Base-by-base conservation (phyloP, 2,797 vertebrate species). In the Diplodus puntazzo region DNA sequence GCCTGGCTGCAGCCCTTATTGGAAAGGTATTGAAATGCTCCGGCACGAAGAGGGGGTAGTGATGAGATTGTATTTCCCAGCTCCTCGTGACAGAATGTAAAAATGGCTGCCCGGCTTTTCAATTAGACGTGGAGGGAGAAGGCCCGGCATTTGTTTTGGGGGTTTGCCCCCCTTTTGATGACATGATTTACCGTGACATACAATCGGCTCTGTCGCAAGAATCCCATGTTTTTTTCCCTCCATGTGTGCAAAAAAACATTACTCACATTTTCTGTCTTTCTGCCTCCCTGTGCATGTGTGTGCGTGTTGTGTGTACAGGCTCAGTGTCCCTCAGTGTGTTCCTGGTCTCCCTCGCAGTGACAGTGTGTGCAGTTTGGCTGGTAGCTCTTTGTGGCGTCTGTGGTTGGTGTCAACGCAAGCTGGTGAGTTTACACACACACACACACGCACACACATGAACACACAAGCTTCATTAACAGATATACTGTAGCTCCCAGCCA, bases 381-480 rank as follows among this genome's bases (percentile, higher is more conserved):
- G 96, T 99, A 90, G 96, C 97, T 91, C 97, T 99, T 88, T 99
- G 98, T 80, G 98, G 98, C 87, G 96, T 99, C 95, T 99, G 98
- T 92, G 97, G 98, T 91, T 99, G 98, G 98, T 99, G 98, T 96
- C 98, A 99, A 94, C 97, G 97, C 92, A 99, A 97, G 95, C 94
- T 99, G 97, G 98, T 99, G 92, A 98, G 98, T 93, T 88, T 78
- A 75, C 45, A 83, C 74, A 84, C 84, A 76, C 70, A 34, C 63
- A 53, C 23, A 62, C 64, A 23, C 49, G 55, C 50, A 13, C 20
- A 10, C n/a, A 73, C 80, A 48, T n/a, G 5, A 13, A 45, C 60
- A 65, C 46, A 59, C 62, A 11, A 50, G 49, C 77, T 48, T 79
- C 83, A 62, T 63, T 18, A 75, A 84, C 81, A 69, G 55, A 79